A percentile compares a stretch with the other conserved stretches of the same genome.
phyloP scores from a whole-genome alignment of 2,888 invertebrate species.

The Hololepta plana region DNA sequence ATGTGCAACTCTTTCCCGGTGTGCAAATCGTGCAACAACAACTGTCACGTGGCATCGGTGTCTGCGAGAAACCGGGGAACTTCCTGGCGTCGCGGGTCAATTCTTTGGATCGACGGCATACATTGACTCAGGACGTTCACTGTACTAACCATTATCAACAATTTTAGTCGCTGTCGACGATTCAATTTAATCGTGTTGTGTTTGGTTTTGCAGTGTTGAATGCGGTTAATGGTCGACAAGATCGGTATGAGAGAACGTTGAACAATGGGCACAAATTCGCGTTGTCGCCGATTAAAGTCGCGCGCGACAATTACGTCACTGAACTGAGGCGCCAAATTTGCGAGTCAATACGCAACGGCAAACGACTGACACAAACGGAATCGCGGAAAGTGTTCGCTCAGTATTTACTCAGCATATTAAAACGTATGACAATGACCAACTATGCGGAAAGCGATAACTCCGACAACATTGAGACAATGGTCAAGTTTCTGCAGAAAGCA shows the following conservation, averaged over 20 bases:
- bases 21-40: constrained; percentile 15
- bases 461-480: constrained; percentile 45
- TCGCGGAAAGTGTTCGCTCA: constrained; percentile 60
- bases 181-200: neutral
- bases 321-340: constrained; percentile 23
- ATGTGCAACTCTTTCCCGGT: constrained; percentile 54
- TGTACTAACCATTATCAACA: constrained; percentile 1
- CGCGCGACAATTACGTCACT: constrained; percentile 20
- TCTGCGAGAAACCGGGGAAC: no score
- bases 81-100: neutral
- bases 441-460: constrained; percentile 34
- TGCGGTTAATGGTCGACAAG: constrained; percentile 22
- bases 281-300: constrained; percentile 22
- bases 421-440: constrained; percentile 38
- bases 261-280: constrained; percentile 22
- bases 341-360: constrained; percentile 41
- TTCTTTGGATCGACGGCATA: neutral
- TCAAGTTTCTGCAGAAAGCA: constrained; percentile 59
- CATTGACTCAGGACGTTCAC: neutral
- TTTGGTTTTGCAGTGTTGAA: constrained; percentile 9
- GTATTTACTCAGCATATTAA: constrained; percentile 56
- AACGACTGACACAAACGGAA: constrained; percentile 47
- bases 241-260: constrained; percentile 26
- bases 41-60: constrained; percentile 4
- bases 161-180: constrained; percentile 2